Evolutionary conservation across 1,140 invertebrate species (phyloP), one percentile per base, ranked within the genome.

Genomic region (Platyscapa corneri): DNA sequence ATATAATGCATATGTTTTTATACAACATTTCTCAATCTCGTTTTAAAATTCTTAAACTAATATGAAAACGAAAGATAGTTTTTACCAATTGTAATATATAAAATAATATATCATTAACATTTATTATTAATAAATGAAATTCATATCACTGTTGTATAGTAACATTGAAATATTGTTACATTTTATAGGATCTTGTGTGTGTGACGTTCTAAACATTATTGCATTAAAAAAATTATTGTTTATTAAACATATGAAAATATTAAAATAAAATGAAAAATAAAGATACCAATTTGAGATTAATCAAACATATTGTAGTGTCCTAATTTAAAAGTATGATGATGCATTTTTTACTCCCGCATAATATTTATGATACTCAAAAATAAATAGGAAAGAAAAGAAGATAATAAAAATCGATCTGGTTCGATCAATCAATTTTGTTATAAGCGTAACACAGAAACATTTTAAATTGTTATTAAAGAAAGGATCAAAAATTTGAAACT

Each of bases 111-210:
- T 76, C 56, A 84, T 84, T 60, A 86, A 84, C 65, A 81, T 84
- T 87, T 80, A 84, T n/a, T 76, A 67, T 75, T 76, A 81, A 78
- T 72, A 82, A 79, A 88, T 86, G 42, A 87, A 76, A 89, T 88
- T 88, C 88, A 89, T 89, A 88, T 90, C 88, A 87, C 87, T 86
- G 72, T 88, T 88, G 87, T 88, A 83, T 88, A 86, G 86, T 87
- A 89, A 88, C 82, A 88, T 78, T 85, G 87, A 89, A 85, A 83
- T 88, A 89, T 60, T 87, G 87, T 90, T 88, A 88, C 87, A 86
- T 78, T 78, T 82, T 78, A 82, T 81, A 87, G 87, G 86, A 77
- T 75, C 23, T 56, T 70, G 60, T 82, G 37, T 67, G 70, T 78
- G 49, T 81, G 65, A 70, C 65, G 78, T 80, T 85, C 53, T 77